Conservation (phyloP, 2,113 vertebrate genomes). For the Phalacrocorax brasilianus region DNA sequence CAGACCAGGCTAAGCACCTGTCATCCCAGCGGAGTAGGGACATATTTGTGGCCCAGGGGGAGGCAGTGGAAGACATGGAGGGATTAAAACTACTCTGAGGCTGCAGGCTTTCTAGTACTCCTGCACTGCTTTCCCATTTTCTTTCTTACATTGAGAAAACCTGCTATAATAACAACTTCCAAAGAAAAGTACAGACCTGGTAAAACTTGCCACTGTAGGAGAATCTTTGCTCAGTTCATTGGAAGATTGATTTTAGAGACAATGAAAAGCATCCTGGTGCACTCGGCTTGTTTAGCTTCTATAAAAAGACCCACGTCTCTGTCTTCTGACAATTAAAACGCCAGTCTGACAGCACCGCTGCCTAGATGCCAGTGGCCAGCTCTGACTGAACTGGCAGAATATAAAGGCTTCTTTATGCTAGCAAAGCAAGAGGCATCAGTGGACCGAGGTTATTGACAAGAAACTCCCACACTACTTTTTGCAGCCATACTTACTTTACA, state of each 20-base stretch:
- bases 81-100: background rate
- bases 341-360: background rate
- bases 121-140: background rate
- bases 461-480: background rate
- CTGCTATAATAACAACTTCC: rapidly evolving
- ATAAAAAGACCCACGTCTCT: rapidly evolving
- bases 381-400: background rate
- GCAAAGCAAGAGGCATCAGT: background rate
- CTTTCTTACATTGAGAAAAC: background rate
- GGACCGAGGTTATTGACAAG: background rate
- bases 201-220: background rate
- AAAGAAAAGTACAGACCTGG: background rate
- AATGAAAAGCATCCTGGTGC: rapidly evolving
- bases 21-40: background rate
- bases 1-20: background rate
- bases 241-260: background rate
- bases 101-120: background rate
- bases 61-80: background rate
- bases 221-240: background rate
- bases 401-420: background rate
- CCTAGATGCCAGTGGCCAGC: background rate
- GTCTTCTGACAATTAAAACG: rapidly evolving
- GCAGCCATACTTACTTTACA: background rate
- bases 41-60: rapidly evolving
- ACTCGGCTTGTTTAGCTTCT: background rate